These are phyloP conservation scores for Tiliacea aurago DNA, from an alignment of 2,888 invertebrate species.

Conservation along the genomic window DNA sequence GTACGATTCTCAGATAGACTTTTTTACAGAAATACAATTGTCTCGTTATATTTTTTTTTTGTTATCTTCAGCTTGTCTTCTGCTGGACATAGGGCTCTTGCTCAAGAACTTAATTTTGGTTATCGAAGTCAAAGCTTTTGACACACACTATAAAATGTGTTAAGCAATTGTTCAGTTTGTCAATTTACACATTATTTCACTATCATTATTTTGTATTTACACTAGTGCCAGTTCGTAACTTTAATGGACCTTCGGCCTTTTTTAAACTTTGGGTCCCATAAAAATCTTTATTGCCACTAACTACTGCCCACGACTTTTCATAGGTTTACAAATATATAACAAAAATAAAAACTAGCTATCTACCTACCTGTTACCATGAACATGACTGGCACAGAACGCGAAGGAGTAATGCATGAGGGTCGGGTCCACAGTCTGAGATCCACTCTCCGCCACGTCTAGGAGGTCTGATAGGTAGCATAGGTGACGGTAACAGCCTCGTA, in stretches of 20 bases:
- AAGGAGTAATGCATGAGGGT: conserved; percentile 99
- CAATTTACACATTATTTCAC: neutral
- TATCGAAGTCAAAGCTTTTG: neutral
- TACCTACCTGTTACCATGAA: conserved; percentile 98
- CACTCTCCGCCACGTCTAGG: conserved; percentile 98
- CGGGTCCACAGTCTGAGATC: conserved; percentile 98
- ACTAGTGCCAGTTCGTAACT: conserved; percentile 9
- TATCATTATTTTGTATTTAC: neutral
- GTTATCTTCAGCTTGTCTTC: neutral
- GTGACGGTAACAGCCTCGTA: conserved; percentile 98
- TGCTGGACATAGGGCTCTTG: conserved; percentile 9
- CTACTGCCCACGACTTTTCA: neutral
- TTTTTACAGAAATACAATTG: conserved; percentile 14
- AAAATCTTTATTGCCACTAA: neutral
- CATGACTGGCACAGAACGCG: conserved; percentile 99
- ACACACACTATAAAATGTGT: too few relatives aligned
- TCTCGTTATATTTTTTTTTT: neutral
- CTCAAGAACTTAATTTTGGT: neutral
- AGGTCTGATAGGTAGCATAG: conserved; percentile 98
- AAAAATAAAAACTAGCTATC: conserved; percentile 17
- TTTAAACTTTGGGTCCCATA: neutral
- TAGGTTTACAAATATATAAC: neutral
- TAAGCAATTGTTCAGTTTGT: neutral
- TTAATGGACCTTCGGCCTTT: neutral
- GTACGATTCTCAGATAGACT: neutral